These are phyloP conservation scores for Luehdorfia chinensis DNA, from an alignment of 1,140 invertebrate genomes.

Conservation along the genomic window DNA sequence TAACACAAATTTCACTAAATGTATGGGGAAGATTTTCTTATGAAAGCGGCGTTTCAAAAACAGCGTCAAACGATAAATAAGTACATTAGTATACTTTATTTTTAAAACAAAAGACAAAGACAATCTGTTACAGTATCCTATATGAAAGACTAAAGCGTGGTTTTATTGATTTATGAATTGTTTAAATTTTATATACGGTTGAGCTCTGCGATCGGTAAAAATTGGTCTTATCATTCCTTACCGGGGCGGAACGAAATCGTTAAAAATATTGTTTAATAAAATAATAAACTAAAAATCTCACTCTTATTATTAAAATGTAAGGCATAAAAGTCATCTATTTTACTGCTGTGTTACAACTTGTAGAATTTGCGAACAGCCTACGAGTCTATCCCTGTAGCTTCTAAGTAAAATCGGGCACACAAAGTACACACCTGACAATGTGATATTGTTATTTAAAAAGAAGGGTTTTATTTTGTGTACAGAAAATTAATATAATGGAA, in stretches of 20 bases:
- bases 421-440: constrained; percentile 66
- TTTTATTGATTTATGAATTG: constrained; percentile 40
- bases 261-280: constrained; percentile 26
- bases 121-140: constrained; percentile 38
- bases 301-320: not conserved
- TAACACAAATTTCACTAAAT: no score
- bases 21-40: no score
- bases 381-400: constrained; percentile 29
- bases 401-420: constrained; percentile 56
- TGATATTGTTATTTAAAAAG: constrained; percentile 69
- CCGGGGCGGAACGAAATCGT: constrained; percentile 51
- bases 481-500: constrained; percentile 57
- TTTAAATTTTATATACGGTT: constrained; percentile 30
- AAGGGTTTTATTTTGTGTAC: constrained; percentile 72
- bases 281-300: not conserved
- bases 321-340: constrained; percentile 5
- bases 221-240: constrained; percentile 77
- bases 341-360: no score
- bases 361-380: no score
- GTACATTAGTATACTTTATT: no score
- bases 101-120: no score
- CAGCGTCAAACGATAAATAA: no score
- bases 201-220: constrained; percentile 67
- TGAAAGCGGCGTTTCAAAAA: no score
- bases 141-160: constrained; percentile 66